Evolutionary conservation across 2,113 vertebrate species (phyloP), one percentile per base, ranked within the genome.

Genomic region (Poicephalus meyeri): DNA sequence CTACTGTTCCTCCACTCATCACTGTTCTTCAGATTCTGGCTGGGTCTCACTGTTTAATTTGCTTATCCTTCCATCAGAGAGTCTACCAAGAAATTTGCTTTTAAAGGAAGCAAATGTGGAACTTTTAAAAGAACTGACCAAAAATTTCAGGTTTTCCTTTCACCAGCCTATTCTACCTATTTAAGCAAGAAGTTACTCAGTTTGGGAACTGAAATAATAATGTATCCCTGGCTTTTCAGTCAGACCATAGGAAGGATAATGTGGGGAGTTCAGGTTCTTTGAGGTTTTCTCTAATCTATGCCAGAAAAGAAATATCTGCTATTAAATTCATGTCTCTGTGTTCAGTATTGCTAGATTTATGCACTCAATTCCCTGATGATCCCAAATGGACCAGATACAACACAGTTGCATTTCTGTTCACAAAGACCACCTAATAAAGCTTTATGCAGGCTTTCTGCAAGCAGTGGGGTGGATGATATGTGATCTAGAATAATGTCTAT

Each of bases 371-470:
- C 81, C 66, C 63, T 31, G 71, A 52, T 1, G 24, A 81, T 77
- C 74, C 78, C 37, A 93, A 72, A 79, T 16, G 72, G 80, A 87
- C 94, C 95, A 76, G 87, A 89, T 93, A 94, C 3, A 93, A 42
- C 41, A 49, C 61, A 60, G 84, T 42, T 81, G 78, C 47, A 84
- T 93, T 96, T 87, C 88, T 93, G 29, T 76, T 92, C 74, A 88
- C 52, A 91, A 88, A 94, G 92, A 47, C 63, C 39, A 64, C 70
- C 70, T 1, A 17, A 79, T 3, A 89, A 16, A 65, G 85, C 65
- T 88, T 76, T 91, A 41, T 42, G 35, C 63, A 82, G 61, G 70
- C 56, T 91, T 94, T 95, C 85, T 85, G 55, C 77, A 86, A 79
- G 80, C 68, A 70, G 64, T 58, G 28, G 33, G 79, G 88, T 1